Evolutionary conservation across 2,113 vertebrate species (phyloP), one percentile per base, ranked within the genome.

Genomic region (Acrocephalus kingi): DNA sequence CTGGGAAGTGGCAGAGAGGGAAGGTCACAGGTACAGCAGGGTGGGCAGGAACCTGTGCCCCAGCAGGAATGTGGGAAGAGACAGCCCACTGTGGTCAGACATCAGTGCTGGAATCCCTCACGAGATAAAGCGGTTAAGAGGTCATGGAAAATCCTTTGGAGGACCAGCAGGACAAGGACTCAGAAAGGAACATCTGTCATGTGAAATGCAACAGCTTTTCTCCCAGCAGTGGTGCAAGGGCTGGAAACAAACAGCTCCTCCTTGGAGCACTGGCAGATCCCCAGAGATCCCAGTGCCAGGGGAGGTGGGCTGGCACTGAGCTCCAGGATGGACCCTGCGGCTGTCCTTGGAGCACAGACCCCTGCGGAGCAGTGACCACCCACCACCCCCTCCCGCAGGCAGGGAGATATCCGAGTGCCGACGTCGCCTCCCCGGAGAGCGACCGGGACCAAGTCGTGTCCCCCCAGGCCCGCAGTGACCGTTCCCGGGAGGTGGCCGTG

Each of bases 351-450:
- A 17, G 46, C 72, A 28, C 33, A 23, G 37, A 54, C 2, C 35
- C 22, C 62, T 9, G 27, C 4, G 21, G n/a, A n/a, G 33, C 83
- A 9, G 24, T 6, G 11, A 21, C 55, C 43, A 22, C n/a, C 11
- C 30, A 4, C 25, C 67, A 49, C 3, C 20, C 3, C 7, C 15
- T 31, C 30, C 73, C 25, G 13, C 3, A 3, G 24, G 12, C 31
- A 19, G 13, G 45, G 37, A 11, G 10, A 13, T 48, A 11, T 11
- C 39, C 2, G 0, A 49, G 35, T 0, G 1, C 28, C 11, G 3
- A 0, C 6, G 0, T 4, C 51, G 24, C 17, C 64, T 77, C 19
- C 37, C 59, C 21, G 1, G 2, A 39, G 13, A 58, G 59, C 0
- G 3, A 13, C 33, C 0, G 3, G 55, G n/a, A 62, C 43, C 61